Evolutionary conservation across 2,113 vertebrate genomes (phyloP), one percentile per base, ranked within the genome.

Genomic region (Peromyscus maniculatus): DNA sequence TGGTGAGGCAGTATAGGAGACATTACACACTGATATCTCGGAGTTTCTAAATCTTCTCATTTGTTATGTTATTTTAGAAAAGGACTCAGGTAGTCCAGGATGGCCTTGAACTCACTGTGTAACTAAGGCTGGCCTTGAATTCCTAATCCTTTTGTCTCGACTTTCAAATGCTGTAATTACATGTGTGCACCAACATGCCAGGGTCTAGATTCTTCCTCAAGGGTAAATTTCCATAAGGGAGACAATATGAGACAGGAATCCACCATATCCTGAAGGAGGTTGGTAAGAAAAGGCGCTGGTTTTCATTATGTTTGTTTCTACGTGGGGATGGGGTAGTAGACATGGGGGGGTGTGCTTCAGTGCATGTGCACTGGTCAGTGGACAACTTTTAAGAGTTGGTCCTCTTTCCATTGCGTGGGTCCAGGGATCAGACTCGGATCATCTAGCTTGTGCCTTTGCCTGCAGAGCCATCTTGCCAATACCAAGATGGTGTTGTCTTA

Each of bases 171-270:
- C 67, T 75, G 39, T 22, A 5, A 74, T 49, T 62, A 64, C 8
- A 49, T 33, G 7, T 88, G 7, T n/a, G 31, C 12, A 15, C 66
- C 66, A 71, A n/a, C 22, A n/a, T 26, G 67, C 46, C 86, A 16
- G 36, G 22, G 12, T 88, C 57, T 46, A 93, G 57, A 87, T 89
- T 36, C n/a, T 94, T 97, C 57, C 83, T 72, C 26, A 24, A 36
- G 87, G 16, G 19, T 4, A 26, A 71, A 75, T 91, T 93, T 67
- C 66, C 72, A 55, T 2, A 72, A 12, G 22, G 28, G 15, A 59
- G 21, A 39, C 8, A 36, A 66, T 21, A 67, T 43, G 10, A 15
- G 78, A 2, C 33, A 57, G 26, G 59, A 88, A 80, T 82, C 2
- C 15, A 64, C 55, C 39, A 71, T 46, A 9, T 87, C 62, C 74